A percentile compares a stretch with the other conserved stretches of the same genome.
phyloP scores from a whole-genome alignment of 1,140 invertebrate species.

The Riptortus pedestris region DNA sequence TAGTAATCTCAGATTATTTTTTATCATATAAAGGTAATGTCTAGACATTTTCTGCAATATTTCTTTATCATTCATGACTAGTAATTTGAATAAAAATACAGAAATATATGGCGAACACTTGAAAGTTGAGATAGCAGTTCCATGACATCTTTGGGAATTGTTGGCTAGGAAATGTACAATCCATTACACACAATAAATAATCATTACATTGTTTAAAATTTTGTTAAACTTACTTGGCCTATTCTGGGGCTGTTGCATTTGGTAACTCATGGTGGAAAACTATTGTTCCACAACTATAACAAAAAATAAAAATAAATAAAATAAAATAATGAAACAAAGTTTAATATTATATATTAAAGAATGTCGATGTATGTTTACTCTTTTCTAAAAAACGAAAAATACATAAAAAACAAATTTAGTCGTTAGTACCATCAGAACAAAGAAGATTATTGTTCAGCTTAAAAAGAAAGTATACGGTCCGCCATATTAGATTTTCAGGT shows the following conservation, averaged over 20 bases:
- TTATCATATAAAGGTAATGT: too few relatives aligned
- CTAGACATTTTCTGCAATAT: too few relatives aligned
- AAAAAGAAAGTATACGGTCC: not conserved
- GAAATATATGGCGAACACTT: not conserved
- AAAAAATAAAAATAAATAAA: not conserved
- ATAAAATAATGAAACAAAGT: not conserved
- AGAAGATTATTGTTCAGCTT: not conserved
- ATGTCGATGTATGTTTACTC: not conserved
- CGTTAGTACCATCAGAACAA: not conserved
- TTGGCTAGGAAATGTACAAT: not conserved
- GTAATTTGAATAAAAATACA: not conserved
- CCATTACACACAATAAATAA: not conserved
- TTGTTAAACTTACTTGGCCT: constrained; percentile 12
- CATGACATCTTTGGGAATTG: not conserved
- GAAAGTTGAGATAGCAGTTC: not conserved
- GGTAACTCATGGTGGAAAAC: constrained; percentile 20
- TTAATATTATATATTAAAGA: not conserved
- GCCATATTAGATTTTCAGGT: not conserved
- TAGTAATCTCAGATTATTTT: too few relatives aligned
- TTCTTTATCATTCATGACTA: too few relatives aligned
- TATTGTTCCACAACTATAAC: constrained; percentile 1
- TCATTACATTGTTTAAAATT: too few relatives aligned
- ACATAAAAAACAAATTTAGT: not conserved
- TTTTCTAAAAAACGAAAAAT: not conserved
- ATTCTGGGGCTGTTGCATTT: constrained; percentile 22